A percentile compares a stretch with the other conserved stretches of the same genome.
Evolutionary conservation across 1,140 invertebrate species (phyloP).

Genomic region (Psilanteris sp.): DNA sequence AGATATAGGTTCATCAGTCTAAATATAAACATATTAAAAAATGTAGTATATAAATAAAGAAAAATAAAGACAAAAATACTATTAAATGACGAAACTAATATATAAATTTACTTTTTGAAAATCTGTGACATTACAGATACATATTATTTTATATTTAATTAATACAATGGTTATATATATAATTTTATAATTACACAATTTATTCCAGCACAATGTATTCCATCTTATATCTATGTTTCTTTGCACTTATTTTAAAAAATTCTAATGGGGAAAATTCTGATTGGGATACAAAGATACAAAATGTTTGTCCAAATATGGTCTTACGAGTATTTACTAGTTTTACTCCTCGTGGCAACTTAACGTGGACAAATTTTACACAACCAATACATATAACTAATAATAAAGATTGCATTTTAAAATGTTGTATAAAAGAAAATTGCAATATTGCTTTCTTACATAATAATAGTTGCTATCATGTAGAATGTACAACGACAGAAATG

Average conservation of each 20-base stretch:
- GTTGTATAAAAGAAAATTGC: conserved; percentile 85
- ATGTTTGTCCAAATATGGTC: conserved; percentile 72
- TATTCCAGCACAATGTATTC: conserved; percentile 66
- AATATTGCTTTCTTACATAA: conserved; percentile 90
- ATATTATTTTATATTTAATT: too few species aligned
- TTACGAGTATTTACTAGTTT: conserved; percentile 72
- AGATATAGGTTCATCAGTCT: too few species aligned
- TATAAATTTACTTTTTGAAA: too few species aligned
- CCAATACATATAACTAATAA: conserved; percentile 80
- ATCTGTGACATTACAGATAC: too few species aligned
- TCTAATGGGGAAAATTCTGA: conserved; percentile 67
- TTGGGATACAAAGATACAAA: conserved; percentile 69
- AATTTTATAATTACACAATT: too few species aligned
- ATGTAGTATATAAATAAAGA: too few species aligned
- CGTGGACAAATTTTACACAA: conserved; percentile 82
- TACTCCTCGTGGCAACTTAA: conserved; percentile 81
- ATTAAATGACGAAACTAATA: too few species aligned
- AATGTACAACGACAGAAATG: conserved; percentile 85
- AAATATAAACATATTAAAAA: too few species aligned
- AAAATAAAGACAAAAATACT: too few species aligned
- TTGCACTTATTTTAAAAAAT: conserved; percentile 64
- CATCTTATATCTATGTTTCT: conserved; percentile 64
- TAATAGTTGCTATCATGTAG: conserved; percentile 87
- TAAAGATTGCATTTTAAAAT: conserved; percentile 85
- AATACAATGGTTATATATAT: too few species aligned